A percentile compares a stretch with the other conserved stretches of the same genome.
These are phyloP conservation scores for Fragum fragum DNA, from an alignment of 2,888 invertebrate genomes.

Conservation along the genomic window DNA sequence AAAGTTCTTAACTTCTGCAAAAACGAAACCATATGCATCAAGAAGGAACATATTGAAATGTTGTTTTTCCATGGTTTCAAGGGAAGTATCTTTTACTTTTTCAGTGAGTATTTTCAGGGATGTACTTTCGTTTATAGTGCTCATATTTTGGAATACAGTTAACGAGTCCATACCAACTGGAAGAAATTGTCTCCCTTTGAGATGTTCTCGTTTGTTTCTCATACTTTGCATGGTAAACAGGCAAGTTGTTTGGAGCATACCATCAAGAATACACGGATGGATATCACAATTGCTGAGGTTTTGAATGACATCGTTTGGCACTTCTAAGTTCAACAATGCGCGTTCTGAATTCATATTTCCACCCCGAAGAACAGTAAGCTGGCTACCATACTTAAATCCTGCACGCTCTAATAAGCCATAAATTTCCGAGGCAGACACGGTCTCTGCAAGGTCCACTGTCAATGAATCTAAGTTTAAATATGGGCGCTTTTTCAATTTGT, in stretches of 20 bases:
- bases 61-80: conserved; percentile 4
- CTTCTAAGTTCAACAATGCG: not conserved
- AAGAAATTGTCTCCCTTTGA: not conserved
- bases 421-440: not conserved
- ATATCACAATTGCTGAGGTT: not conserved
- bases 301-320: not conserved
- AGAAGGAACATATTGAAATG: conserved; percentile 1
- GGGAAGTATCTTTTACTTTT: not conserved
- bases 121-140: too few relatives aligned
- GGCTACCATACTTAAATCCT: conserved; percentile 5
- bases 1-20: not conserved
- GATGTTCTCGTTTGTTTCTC: not conserved
- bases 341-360: not conserved
- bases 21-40: not conserved
- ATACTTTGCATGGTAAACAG: not conserved
- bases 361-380: not conserved
- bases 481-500: not conserved
- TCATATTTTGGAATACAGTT: not conserved
- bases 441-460: too few relatives aligned
- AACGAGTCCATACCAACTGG: conserved; percentile 5
- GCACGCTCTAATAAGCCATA: not conserved
- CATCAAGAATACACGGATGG: conserved; percentile 16
- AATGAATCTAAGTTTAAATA: not conserved
- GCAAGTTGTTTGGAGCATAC: conserved; percentile 9
- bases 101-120: not conserved